A percentile compares a stretch with the other conserved stretches of the same genome.
These are phyloP conservation scores for Ypsolopha scabrella DNA, from an alignment of 2,888 invertebrate genomes.

Conservation along the genomic window DNA sequence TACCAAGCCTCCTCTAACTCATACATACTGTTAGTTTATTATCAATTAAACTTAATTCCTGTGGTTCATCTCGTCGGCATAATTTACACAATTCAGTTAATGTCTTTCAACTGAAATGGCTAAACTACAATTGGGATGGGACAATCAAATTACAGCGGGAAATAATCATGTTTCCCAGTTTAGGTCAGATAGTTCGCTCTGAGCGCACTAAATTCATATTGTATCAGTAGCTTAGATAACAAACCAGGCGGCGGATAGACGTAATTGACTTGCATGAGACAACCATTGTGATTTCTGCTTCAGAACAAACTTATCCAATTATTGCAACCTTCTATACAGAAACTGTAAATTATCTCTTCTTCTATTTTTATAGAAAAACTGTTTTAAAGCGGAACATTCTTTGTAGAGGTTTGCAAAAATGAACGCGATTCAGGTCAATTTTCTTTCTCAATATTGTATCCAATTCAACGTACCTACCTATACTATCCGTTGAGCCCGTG, in stretches of 20 bases:
- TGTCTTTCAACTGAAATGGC: not conserved
- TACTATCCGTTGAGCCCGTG: constrained; percentile 33
- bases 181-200: constrained; percentile 36
- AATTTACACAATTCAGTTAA: too few relatives aligned
- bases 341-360: too few relatives aligned
- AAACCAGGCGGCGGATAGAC: constrained; percentile 60
- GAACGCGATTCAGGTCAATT: constrained; percentile 28
- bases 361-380: too few relatives aligned
- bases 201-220: constrained; percentile 44
- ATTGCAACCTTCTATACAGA: not conserved
- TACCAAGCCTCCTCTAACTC: too few relatives aligned
- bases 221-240: constrained; percentile 49
- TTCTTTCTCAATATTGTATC: constrained; percentile 29
- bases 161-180: constrained; percentile 51
- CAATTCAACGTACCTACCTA: constrained; percentile 13
- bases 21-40: too few relatives aligned
- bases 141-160: constrained; percentile 39
- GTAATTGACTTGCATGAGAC: constrained; percentile 64
- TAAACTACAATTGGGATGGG: constrained; percentile 27
- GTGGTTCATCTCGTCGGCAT: too few relatives aligned
- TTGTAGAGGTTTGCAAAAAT: constrained; percentile 6
- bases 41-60: too few relatives aligned
- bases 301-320: constrained; percentile 7
- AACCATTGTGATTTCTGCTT: constrained; percentile 51
- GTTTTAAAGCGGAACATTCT: too few relatives aligned